A percentile compares a stretch with the other conserved stretches of the same genome.
Conservation (phyloP, 37 sponge, comb jelly and placozoan species). For the Oopsacas minuta region DNA sequence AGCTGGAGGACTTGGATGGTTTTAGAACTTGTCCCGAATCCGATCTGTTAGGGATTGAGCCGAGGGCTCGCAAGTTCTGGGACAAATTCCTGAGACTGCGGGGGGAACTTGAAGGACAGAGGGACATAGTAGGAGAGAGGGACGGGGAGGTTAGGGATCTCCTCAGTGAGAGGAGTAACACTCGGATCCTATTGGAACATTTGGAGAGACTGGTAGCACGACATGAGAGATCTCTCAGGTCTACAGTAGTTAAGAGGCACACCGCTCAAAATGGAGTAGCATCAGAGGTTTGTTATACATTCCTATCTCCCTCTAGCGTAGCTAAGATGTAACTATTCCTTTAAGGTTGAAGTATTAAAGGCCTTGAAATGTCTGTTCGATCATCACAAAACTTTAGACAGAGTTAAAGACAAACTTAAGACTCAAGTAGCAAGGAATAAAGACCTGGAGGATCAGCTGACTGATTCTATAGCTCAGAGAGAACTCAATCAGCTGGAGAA, state of each 20-base stretch:
- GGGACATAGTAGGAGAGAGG: slow-evolving; percentile 44
- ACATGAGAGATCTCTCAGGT: slow-evolving; percentile 78
- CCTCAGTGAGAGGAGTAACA: slow-evolving; percentile 77
- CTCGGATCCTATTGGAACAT: slow-evolving; percentile 82
- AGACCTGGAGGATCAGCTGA: slow-evolving; percentile 68
- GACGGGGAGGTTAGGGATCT: slow-evolving; percentile 73
- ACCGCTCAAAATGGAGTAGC: slow-evolving; percentile 56
- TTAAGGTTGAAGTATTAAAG: slow-evolving; percentile 84
- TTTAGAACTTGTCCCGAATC: background rate
- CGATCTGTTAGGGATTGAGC: background rate
- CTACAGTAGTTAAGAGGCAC: slow-evolving; percentile 84
- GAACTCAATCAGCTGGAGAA: slow-evolving; percentile 27
- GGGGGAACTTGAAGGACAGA: slow-evolving; percentile 33
- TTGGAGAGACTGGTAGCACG: slow-evolving; percentile 89
- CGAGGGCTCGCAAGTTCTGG: background rate
- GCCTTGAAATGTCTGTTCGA: slow-evolving; percentile 92
- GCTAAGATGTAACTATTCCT: too few species aligned
- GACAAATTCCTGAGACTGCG: slow-evolving; percentile 50
- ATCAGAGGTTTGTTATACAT: too few species aligned
- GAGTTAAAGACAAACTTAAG: slow-evolving; percentile 65
- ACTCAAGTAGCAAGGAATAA: slow-evolving; percentile 45
- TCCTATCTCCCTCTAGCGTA: too few species aligned
- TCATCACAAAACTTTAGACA: slow-evolving; percentile 93
- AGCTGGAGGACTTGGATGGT: slow-evolving; percentile 13
- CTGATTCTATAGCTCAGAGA: slow-evolving; percentile 34